Percentiles rank a stretch among this genome's conserved stretches.
Evolutionary conservation across 2,797 vertebrate genomes (phyloP).

Genomic region (Loris lydekkerianus): DNA sequence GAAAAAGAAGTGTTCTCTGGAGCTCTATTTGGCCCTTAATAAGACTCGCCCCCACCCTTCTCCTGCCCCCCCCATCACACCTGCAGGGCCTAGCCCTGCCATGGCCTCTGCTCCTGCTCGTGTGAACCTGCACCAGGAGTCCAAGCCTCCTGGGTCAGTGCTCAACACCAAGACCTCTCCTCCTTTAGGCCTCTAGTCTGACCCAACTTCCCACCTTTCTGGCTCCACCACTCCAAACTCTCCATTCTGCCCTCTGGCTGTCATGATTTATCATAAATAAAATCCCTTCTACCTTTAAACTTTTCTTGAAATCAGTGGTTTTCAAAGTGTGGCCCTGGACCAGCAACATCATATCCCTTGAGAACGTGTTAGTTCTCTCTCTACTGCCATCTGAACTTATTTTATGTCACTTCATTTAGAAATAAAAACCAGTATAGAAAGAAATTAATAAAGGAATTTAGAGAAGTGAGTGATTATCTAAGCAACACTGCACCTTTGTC

Average conservation of each 20-base stretch:
- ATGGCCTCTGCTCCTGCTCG: background rate
- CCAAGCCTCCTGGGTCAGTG: too few species aligned
- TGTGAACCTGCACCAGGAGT: background rate
- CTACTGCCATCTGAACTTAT: slow-evolving; percentile 84
- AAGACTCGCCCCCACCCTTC: background rate
- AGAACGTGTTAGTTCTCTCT: background rate
- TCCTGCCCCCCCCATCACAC: background rate
- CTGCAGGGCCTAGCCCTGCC: background rate
- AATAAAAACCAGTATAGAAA: slow-evolving; percentile 84
- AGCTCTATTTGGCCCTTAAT: background rate
- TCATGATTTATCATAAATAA: background rate
- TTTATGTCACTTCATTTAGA: slow-evolving; percentile 86
- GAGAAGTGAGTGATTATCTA: background rate
- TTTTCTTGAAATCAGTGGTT: background rate
- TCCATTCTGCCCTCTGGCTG: background rate
- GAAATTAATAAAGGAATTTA: background rate
- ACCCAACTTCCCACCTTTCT: background rate
- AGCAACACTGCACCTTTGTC: background rate
- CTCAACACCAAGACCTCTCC: background rate
- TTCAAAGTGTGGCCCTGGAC: background rate
- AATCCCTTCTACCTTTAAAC: background rate
- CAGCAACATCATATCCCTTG: background rate
- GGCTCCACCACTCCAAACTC: background rate
- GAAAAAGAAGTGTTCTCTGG: background rate
- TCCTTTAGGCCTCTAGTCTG: background rate